phyloP scores from a whole-genome alignment of 2,797 vertebrate species.

The Eulemur mongoz region DNA sequence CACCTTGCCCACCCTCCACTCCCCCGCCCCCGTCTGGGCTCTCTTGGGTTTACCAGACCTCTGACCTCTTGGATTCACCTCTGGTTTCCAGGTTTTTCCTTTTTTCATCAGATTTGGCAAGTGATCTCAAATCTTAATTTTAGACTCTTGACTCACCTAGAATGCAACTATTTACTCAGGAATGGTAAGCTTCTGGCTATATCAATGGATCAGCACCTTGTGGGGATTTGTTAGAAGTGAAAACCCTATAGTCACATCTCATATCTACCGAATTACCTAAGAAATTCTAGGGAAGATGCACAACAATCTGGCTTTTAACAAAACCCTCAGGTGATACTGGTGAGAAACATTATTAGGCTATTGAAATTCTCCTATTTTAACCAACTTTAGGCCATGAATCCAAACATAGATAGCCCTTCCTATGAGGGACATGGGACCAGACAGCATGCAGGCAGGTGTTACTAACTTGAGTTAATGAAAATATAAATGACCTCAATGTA shows the following conservation, averaged over 20 bases:
- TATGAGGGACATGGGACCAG: not conserved
- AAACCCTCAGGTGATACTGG: not conserved
- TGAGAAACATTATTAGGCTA: not conserved
- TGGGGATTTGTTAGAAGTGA: not conserved
- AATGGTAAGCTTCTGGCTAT: not conserved
- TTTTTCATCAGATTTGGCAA: not conserved
- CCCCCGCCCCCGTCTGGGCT: accelerated
- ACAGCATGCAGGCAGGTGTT: not conserved
- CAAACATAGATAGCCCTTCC: not conserved
- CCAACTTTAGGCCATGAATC: not conserved
- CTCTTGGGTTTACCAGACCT: not conserved
- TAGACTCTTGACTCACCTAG: not conserved
- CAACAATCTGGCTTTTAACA: not conserved
- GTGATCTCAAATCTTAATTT: not conserved
- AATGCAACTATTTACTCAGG: not conserved
- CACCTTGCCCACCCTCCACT: accelerated
- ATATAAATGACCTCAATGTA: not conserved
- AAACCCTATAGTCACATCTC: not conserved
- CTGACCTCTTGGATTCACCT: not conserved
- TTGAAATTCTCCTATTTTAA: not conserved
- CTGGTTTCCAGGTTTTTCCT: not conserved
- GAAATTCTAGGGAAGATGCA: accelerated
- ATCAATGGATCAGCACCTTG: not conserved
- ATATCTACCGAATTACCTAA: not conserved
- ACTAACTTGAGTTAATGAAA: not conserved